A percentile compares a stretch with the other conserved stretches of the same genome.
These are phyloP conservation scores for Ptilodon capucinus DNA, from an alignment of 2,888 invertebrate species.

Conservation along the genomic window DNA sequence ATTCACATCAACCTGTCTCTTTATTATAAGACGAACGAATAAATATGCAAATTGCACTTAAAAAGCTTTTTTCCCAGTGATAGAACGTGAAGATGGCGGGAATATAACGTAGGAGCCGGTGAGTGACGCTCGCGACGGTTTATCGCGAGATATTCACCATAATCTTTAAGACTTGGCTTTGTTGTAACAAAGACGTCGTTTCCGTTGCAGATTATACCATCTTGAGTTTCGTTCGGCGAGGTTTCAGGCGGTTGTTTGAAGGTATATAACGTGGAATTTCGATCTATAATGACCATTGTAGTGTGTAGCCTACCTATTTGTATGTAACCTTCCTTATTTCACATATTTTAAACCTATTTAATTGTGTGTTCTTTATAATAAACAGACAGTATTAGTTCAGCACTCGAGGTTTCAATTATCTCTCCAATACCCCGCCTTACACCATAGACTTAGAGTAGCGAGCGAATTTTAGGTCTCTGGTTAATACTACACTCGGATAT, in stretches of 20 bases:
- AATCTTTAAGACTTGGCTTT: conserved; percentile 46
- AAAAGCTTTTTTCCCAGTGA: conserved; percentile 8
- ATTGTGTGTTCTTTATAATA: too few relatives aligned
- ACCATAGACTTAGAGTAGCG: too few relatives aligned
- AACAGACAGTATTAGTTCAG: too few relatives aligned
- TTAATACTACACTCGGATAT: too few relatives aligned
- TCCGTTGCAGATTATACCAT: conserved; percentile 41
- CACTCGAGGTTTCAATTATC: too few relatives aligned
- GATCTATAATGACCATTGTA: too few relatives aligned
- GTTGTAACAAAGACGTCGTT: conserved; percentile 44
- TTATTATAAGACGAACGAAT: background rate
- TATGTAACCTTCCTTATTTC: too few relatives aligned
- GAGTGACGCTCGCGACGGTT: conserved; percentile 31
- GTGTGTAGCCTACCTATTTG: too few relatives aligned
- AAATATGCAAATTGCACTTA: background rate
- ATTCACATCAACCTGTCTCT: background rate
- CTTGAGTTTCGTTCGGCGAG: conserved; percentile 12
- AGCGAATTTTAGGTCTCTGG: too few relatives aligned
- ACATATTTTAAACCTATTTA: too few relatives aligned
- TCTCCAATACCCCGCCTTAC: too few relatives aligned
- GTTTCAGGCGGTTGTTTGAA: background rate
- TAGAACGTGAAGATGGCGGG: conserved; percentile 10
- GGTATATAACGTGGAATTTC: background rate
- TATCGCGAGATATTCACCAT: conserved; percentile 41
- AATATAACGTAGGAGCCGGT: conserved; percentile 13